phyloP scores from a whole-genome alignment of 1,140 invertebrate genomes.

The Metaphire vulgaris region DNA sequence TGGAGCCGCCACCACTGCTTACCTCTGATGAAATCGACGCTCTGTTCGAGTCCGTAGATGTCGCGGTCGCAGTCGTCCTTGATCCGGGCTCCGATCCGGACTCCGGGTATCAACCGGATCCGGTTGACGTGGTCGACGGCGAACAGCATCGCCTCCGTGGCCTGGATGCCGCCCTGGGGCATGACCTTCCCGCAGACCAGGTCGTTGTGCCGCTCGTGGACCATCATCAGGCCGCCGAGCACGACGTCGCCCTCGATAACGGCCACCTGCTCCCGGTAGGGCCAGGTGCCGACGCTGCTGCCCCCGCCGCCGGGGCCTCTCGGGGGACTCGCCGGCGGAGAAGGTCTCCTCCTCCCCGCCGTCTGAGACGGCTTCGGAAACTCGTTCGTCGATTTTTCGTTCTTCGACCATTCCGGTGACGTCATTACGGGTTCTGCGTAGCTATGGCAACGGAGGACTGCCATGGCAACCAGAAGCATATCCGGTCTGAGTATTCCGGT shows the following conservation, averaged over 20 bases:
- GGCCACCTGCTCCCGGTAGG: constrained; percentile 70
- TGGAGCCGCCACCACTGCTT: no score
- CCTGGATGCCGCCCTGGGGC: constrained; percentile 83
- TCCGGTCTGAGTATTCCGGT: no score
- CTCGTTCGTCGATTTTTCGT: no score
- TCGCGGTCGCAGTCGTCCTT: constrained; percentile 94
- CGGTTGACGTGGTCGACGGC: constrained; percentile 76
- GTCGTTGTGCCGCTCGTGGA: constrained; percentile 78
- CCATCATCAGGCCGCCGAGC: constrained; percentile 88
- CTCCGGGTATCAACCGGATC: constrained; percentile 60
- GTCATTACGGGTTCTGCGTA: no score
- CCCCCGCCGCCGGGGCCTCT: no score
- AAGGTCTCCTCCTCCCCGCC: no score
- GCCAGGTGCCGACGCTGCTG: constrained; percentile 69
- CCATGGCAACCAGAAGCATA: no score
- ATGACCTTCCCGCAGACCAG: constrained; percentile 79
- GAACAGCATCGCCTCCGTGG: constrained; percentile 84
- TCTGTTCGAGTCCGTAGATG: constrained; percentile 90
- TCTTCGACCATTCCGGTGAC: no score
- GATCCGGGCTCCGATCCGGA: constrained; percentile 77
- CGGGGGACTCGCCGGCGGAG: no score
- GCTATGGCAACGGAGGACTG: no score
- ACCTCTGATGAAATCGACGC: constrained; percentile 96
- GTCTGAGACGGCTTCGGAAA: no score
- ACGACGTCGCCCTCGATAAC: constrained; percentile 70